Evolutionary conservation across 1,140 invertebrate species (phyloP).

Genomic region (Drosophila bifasciata): DNA sequence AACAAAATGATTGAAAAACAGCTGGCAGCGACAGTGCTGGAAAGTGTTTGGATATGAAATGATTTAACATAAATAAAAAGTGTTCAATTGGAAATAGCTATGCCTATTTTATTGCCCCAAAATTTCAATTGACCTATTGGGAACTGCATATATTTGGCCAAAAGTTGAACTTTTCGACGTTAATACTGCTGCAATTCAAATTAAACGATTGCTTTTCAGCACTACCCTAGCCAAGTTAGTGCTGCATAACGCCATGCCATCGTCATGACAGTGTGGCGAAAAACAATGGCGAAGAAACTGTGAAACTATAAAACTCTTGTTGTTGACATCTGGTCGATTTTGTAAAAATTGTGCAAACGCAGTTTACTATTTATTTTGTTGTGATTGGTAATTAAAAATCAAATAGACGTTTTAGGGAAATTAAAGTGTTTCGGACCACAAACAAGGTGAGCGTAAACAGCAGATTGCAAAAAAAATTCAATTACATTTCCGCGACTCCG

Average conservation of each 20-base stretch:
- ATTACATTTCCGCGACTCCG: conserved; percentile 68
- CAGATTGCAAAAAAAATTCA: conserved; percentile 70
- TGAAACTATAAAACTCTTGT: conserved; percentile 61
- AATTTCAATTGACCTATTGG: too few relatives aligned
- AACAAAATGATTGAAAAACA: too few relatives aligned
- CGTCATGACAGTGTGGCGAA: conserved; percentile 52
- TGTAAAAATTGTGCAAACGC: conserved; percentile 52
- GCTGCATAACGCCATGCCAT: conserved; percentile 35
- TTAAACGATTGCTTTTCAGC: conserved; percentile 33
- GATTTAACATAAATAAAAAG: too few relatives aligned
- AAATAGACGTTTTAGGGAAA: conserved; percentile 62
- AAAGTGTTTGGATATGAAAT: too few relatives aligned
- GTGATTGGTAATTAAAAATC: conserved; percentile 53
- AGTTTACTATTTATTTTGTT: conserved; percentile 69
- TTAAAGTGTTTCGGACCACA: conserved; percentile 32
- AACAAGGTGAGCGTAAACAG: conserved; percentile 56
- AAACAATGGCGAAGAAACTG: conserved; percentile 71
- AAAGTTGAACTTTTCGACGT: too few relatives aligned
- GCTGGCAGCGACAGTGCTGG: too few relatives aligned
- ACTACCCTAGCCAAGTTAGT: conserved; percentile 23
- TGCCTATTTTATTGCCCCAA: too few relatives aligned
- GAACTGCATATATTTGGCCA: too few relatives aligned
- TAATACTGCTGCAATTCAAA: neutral
- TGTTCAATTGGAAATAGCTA: too few relatives aligned
- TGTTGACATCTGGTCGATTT: conserved; percentile 78